phyloP scores from a whole-genome alignment of 2,113 vertebrate species.

The Cervus canadensis region DNA sequence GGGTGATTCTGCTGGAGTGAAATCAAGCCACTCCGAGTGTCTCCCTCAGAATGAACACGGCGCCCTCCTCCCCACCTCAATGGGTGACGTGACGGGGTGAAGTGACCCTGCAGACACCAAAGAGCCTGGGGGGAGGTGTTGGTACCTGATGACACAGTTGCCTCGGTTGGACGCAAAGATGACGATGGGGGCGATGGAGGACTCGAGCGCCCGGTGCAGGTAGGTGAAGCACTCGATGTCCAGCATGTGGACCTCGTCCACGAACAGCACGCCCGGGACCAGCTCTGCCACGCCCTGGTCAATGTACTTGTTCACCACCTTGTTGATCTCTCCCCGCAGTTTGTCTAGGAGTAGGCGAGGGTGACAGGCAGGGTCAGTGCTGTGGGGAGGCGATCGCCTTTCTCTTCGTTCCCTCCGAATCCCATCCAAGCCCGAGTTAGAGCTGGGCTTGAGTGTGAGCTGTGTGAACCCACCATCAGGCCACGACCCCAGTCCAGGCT shows the following conservation, averaged over 20 bases:
- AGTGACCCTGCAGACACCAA: not conserved
- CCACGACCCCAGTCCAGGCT: not conserved
- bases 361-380: not conserved
- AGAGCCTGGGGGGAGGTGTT: not conserved
- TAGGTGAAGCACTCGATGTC: slow-evolving; percentile 99
- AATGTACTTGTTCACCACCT: slow-evolving; percentile 98
- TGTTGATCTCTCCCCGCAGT: slow-evolving; percentile 97
- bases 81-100: not conserved
- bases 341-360: slow-evolving; percentile 85
- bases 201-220: slow-evolving; percentile 95
- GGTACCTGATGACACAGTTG: slow-evolving; percentile 94
- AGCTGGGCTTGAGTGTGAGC: not conserved
- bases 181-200: slow-evolving; percentile 95
- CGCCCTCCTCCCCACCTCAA: not conserved
- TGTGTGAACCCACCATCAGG: not conserved
- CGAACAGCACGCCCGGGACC: slow-evolving; percentile 95
- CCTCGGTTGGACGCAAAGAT: slow-evolving; percentile 98
- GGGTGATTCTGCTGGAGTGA: not conserved
- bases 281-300: slow-evolving; percentile 97
- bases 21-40: not conserved
- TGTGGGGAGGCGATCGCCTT: fast-evolving
- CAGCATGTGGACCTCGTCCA: slow-evolving; percentile 98
- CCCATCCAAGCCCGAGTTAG: not conserved
- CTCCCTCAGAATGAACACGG: not conserved
- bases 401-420: not conserved